Conservation (phyloP, 64 coral and sea anemone genomes). For the Cladopsammia gracilis region DNA sequence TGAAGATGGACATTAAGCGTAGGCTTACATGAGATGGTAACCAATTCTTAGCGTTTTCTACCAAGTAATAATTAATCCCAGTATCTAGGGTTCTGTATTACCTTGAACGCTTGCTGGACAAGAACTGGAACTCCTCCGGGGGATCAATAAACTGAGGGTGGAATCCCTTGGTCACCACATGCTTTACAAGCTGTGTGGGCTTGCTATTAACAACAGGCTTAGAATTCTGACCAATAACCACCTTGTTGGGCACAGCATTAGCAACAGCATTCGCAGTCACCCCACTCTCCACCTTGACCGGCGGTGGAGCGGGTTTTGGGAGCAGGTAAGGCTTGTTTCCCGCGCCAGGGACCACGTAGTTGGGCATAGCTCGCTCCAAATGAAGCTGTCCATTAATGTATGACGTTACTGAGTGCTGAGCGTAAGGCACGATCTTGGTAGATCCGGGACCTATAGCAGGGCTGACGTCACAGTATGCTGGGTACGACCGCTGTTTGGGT, state of each 20-base stretch:
- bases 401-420: conserved; percentile 98
- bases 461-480: conserved; percentile 99
- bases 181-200: conserved; percentile 53
- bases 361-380: conserved; percentile 58
- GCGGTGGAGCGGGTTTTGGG: conserved; percentile 63
- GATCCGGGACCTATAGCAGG: conserved; percentile 88
- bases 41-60: too few relatives aligned
- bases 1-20: too few relatives aligned
- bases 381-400: conserved; percentile 92
- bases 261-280: conserved; percentile 32
- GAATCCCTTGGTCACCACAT: not conserved
- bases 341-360: conserved; percentile 29
- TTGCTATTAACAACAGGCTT: conserved; percentile 72
- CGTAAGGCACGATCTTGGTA: conserved; percentile 96
- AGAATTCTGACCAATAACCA: conserved; percentile 12
- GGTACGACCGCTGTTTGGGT: conserved; percentile 92
- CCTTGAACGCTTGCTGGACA: conserved; percentile 83
- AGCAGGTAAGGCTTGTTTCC: conserved; percentile 82
- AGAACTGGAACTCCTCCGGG: conserved; percentile 96
- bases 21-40: too few relatives aligned
- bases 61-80: too few relatives aligned
- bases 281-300: conserved; percentile 3
- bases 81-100: conserved; percentile 13
- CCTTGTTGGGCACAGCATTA: conserved; percentile 45
- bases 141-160: conserved; percentile 97